Conservation (phyloP, 2,888 invertebrate species). For the Drosophila acutilabella region DNA sequence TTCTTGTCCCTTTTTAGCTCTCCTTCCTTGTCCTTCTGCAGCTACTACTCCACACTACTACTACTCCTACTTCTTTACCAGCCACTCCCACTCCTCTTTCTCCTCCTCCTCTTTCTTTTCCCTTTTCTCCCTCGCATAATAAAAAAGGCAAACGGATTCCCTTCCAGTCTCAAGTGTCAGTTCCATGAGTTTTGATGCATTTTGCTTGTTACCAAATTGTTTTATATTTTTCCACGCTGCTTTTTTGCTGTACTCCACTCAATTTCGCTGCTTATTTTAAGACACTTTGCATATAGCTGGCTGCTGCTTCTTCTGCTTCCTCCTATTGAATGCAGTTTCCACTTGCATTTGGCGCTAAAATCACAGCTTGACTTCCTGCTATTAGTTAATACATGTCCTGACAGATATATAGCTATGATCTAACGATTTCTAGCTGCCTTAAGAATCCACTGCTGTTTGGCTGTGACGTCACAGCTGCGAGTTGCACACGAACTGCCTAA, state of each 20-base stretch:
- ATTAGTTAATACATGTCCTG: not conserved
- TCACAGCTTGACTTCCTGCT: conserved; percentile 12
- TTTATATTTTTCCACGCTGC: conserved; percentile 35
- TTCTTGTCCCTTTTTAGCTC: conserved; percentile 6
- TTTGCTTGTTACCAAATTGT: conserved; percentile 71
- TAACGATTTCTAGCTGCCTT: too few relatives aligned
- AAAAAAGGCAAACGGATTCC: conserved; percentile 15
- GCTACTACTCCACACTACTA: not conserved
- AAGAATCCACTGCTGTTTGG: too few relatives aligned
- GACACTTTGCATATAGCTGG: conserved; percentile 42
- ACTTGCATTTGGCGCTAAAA: conserved; percentile 22
- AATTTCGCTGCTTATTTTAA: not conserved
- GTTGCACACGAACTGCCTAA: conserved; percentile 1
- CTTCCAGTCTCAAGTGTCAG: conserved; percentile 3
- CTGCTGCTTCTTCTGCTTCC: not conserved
- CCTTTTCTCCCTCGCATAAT: conserved; percentile 20
- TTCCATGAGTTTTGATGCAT: conserved; percentile 66
- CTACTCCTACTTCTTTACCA: not conserved
- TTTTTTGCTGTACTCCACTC: not conserved
- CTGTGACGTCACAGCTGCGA: not conserved
- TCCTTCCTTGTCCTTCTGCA: not conserved
- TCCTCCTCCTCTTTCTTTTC: not conserved
- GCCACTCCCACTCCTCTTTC: not conserved
- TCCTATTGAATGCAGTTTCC: conserved; percentile 26
- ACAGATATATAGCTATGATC: too few relatives aligned